These are phyloP conservation scores for Agriopis leucophaearia DNA, from an alignment of 2,888 invertebrate genomes.

Conservation along the genomic window DNA sequence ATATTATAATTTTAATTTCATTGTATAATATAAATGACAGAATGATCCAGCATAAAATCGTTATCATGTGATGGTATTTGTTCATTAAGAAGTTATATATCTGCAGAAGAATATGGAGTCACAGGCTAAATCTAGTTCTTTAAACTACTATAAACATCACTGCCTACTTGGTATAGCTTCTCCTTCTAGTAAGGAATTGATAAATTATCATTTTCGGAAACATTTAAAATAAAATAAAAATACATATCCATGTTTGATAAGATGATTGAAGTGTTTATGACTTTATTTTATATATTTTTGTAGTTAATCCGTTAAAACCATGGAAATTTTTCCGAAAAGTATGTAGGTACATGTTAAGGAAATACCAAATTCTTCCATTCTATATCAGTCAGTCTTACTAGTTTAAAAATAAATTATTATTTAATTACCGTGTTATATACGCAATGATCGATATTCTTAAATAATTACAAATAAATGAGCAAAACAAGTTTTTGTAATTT, in stretches of 20 bases:
- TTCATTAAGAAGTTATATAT: not conserved
- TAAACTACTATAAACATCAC: constrained; percentile 7
- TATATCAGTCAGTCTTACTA: constrained; percentile 64
- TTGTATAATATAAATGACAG: not conserved
- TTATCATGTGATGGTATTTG: not conserved
- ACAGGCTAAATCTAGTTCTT: not conserved
- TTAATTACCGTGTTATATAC: constrained; percentile 61
- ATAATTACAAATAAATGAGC: constrained; percentile 69
- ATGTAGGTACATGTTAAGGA: constrained; percentile 12
- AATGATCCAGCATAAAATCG: not conserved
- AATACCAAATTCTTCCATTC: constrained; percentile 41
- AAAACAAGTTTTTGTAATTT: constrained; percentile 58
- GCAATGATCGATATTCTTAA: constrained; percentile 61
- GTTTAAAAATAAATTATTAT: constrained; percentile 59
- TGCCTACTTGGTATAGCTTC: constrained; percentile 4
- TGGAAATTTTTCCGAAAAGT: not conserved
- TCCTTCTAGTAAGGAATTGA: constrained; percentile 17
- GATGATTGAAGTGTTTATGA: constrained; percentile 1
- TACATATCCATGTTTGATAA: constrained; percentile 15
- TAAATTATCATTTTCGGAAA: constrained; percentile 12
- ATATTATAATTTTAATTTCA: not conserved
- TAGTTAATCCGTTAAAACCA: not conserved
- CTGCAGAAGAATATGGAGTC: not conserved
- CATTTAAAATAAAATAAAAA: not conserved
- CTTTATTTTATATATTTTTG: not conserved